Evolutionary conservation across 2,797 vertebrate genomes (phyloP).

Genomic region (Anas georgica): DNA sequence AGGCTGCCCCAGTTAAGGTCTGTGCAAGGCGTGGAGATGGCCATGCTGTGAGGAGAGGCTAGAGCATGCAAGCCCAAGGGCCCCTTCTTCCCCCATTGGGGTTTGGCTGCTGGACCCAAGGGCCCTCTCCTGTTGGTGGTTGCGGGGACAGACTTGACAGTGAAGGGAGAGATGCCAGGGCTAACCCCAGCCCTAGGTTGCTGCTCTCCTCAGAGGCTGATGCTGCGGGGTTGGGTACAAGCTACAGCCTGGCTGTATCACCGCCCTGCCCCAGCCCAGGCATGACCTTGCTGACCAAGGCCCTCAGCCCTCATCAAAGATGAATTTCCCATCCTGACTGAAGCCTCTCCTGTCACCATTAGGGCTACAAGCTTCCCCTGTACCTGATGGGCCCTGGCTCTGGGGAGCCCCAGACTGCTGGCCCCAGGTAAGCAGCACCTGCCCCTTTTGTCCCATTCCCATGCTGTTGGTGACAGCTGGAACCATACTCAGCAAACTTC

Average conservation of each 20-base stretch:
- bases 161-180: neutral
- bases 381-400: neutral
- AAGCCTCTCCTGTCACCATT: neutral
- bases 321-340: fast-evolving
- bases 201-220: neutral
- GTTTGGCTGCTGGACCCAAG: no score
- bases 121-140: no score
- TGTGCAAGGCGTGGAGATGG: no score
- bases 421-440: neutral
- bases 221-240: neutral
- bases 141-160: no score
- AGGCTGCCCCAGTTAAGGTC: neutral
- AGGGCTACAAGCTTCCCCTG: fast-evolving
- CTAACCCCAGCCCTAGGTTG: neutral
- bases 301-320: neutral
- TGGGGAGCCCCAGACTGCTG: no score
- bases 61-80: no score
- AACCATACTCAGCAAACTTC: neutral
- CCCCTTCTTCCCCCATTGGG: no score
- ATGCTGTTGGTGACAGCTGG: fast-evolving
- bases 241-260: neutral
- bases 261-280: neutral
- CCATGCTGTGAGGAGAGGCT: no score
- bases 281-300: neutral
- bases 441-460: neutral